Percentiles rank a stretch among this genome's conserved stretches.
These are phyloP conservation scores for Enteromius paludinosus DNA, from an alignment of 2,797 vertebrate genomes.

Conservation along the genomic window DNA sequence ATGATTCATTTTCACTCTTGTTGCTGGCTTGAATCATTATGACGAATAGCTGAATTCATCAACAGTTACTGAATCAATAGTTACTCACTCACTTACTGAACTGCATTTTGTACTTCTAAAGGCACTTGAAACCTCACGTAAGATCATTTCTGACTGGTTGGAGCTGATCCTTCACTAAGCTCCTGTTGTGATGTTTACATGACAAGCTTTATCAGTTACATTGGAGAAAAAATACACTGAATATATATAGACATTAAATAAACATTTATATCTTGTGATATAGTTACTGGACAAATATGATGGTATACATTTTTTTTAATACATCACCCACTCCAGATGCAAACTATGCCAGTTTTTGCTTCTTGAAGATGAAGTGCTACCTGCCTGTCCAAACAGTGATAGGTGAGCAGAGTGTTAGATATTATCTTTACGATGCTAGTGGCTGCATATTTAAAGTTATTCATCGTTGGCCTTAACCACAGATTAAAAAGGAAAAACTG, in stretches of 20 bases:
- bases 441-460: background rate
- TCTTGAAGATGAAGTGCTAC: background rate
- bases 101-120: background rate
- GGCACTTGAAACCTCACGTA: background rate
- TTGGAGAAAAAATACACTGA: too few species aligned
- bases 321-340: background rate
- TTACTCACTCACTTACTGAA: background rate
- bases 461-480: background rate
- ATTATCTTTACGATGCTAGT: background rate
- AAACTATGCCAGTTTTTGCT: background rate
- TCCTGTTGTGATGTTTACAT: background rate
- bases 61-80: background rate
- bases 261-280: too few species aligned
- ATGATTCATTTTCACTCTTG: background rate
- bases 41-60: background rate
- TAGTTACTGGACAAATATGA: too few species aligned
- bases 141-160: background rate
- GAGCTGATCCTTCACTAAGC: background rate
- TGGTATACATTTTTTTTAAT: too few species aligned
- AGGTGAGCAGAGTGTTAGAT: background rate
- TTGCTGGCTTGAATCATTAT: background rate
- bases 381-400: background rate
- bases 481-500: background rate
- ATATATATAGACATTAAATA: too few species aligned
- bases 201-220: background rate